A percentile compares a stretch with the other conserved stretches of the same genome.
phyloP scores from a whole-genome alignment of 2,888 invertebrate species.

The Xestia c-nigrum region DNA sequence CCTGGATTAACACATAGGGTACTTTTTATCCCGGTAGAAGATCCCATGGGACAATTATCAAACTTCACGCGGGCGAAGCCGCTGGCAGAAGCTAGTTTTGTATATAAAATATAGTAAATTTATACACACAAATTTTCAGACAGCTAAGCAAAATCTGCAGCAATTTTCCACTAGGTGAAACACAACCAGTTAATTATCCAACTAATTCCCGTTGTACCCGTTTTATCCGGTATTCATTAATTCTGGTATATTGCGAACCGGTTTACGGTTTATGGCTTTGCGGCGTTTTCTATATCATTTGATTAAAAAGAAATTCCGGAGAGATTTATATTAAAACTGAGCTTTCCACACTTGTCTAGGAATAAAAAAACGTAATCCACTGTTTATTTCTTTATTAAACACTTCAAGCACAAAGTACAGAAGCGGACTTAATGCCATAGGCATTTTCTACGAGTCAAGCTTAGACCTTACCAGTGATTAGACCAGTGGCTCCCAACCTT shows the following conservation, averaged over 20 bases:
- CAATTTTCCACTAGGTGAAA: slow-evolving; percentile 30
- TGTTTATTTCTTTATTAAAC: too few species aligned
- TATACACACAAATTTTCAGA: slow-evolving; percentile 11
- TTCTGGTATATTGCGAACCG: slow-evolving; percentile 6
- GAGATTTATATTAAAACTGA: background rate
- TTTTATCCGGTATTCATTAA: slow-evolving; percentile 41
- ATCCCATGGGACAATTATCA: too few species aligned
- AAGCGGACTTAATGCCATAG: too few species aligned
- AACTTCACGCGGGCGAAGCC: too few species aligned
- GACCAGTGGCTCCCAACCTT: too few species aligned
- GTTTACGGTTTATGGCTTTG: slow-evolving; percentile 15
- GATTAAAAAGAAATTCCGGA: background rate
- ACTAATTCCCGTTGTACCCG: slow-evolving; percentile 14
- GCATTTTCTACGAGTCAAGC: too few species aligned
- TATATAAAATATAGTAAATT: too few species aligned
- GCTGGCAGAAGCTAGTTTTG: too few species aligned
- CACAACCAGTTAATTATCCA: slow-evolving; percentile 36
- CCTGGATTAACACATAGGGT: too few species aligned
- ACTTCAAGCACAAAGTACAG: too few species aligned
- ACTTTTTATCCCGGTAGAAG: too few species aligned
- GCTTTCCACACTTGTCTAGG: background rate
- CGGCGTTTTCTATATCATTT: slow-evolving; percentile 19
- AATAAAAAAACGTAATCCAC: background rate
- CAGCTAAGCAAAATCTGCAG: slow-evolving; percentile 10
- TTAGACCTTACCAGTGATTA: too few species aligned